phyloP scores from a whole-genome alignment of 2,888 invertebrate species.

The Torymus tubicola region DNA sequence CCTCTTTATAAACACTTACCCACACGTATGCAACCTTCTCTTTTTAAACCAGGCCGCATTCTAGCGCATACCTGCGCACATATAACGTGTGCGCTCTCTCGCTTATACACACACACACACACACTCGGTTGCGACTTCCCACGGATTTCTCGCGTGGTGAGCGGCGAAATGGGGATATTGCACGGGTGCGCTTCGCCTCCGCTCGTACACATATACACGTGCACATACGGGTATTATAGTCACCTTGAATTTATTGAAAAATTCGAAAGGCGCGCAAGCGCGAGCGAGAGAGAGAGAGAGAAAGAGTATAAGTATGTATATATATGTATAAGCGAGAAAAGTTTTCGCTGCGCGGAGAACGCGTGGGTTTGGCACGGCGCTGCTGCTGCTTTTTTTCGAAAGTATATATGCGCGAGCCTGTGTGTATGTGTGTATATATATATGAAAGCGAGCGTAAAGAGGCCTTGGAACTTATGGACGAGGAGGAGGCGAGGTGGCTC shows the following conservation, averaged over 20 bases:
- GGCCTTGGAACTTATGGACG: too few relatives aligned
- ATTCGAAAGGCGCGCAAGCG: constrained; percentile 44
- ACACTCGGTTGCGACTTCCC: constrained; percentile 15
- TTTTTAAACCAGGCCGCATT: constrained; percentile 8
- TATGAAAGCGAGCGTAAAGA: too few relatives aligned
- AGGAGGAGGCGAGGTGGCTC: too few relatives aligned
- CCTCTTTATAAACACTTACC: background rate
- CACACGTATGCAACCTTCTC: background rate
- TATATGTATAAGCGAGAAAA: background rate
- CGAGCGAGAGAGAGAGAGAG: too few relatives aligned
- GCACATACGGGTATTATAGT: constrained; percentile 49
- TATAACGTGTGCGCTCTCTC: background rate
- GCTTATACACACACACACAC: background rate
- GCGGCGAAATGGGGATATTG: constrained; percentile 12
- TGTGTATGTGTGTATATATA: too few relatives aligned
- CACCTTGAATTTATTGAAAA: constrained; percentile 55
- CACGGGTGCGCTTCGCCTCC: constrained; percentile 42
- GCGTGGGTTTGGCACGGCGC: too few relatives aligned
- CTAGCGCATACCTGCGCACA: background rate
- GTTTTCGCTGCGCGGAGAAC: constrained; percentile 34
- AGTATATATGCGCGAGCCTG: too few relatives aligned
- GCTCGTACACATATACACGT: constrained; percentile 32
- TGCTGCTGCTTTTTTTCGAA: too few relatives aligned
- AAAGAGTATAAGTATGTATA: too few relatives aligned
- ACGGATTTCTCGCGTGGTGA: constrained; percentile 43